Evolutionary conservation across 2,888 invertebrate species (phyloP), one percentile per base, ranked within the genome.

Genomic region (Harpagoxenus sublaevis): DNA sequence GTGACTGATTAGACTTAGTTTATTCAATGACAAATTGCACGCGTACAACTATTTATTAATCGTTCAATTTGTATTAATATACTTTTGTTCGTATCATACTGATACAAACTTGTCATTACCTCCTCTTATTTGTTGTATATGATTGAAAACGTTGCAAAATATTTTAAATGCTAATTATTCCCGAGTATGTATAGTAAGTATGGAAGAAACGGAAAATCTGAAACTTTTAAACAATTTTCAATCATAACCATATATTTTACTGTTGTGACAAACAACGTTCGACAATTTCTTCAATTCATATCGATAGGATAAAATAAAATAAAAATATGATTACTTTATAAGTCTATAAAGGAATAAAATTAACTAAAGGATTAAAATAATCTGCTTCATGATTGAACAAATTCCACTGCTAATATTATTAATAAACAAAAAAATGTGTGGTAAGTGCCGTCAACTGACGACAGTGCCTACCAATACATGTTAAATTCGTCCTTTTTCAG

Each of bases 401-500:
- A 4, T 51, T 51, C 31, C 18, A 15, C 12, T 10, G 23, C 3
- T n/a, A 2, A 71, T 62, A n/a, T n/a, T 42, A 18, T n/a, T 8
- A 5, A n/a, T 23, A 39, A 70, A 12, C 31, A 45, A 51, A 51
- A 90, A 93, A 92, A 93, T 93, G 93, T 89, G 15, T 93, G 94
- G 93, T 93, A 94, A 48, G 93, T 86, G 91, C 73, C 93, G 91
- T 88, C 91, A 84, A 78, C 83, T 83, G 87, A 87, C 92, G 93
- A 88, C 92, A 86, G 94, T 93, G 93, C 94, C 94, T 93, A 93
- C 93, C 93, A 55, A 23, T 90, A 95, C 96, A 95, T 96, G 78
- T 93, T 91, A 92, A 35, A 73, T 92, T 92, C 93, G 91, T 93
- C 93, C 93, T 98, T 98, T 98, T 98, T 98, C 97, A 98, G 98